A percentile compares a stretch with the other conserved stretches of the same genome.
Conservation (phyloP, 2,888 invertebrate species). For the Elmis aenea region DNA sequence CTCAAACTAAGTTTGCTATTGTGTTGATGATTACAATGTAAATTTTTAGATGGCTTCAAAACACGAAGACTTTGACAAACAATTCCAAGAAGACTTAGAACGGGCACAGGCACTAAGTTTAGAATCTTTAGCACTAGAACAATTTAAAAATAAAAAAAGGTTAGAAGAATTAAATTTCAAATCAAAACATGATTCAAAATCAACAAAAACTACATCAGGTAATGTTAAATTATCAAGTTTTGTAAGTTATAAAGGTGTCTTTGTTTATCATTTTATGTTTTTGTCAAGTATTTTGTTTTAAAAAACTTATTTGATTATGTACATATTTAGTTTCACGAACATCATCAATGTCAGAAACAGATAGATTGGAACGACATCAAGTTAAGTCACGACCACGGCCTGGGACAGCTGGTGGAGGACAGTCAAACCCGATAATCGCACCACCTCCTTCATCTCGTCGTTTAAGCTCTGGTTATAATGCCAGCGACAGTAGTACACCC, state of each 20-base stretch:
- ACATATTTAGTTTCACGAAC: slow-evolving; percentile 37
- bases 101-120: slow-evolving; percentile 82
- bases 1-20: too few relatives aligned
- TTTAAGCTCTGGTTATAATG: slow-evolving; percentile 19
- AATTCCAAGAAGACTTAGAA: slow-evolving; percentile 82
- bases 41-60: slow-evolving; percentile 14
- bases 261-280: background rate
- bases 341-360: slow-evolving; percentile 42
- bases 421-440: slow-evolving; percentile 46
- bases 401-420: slow-evolving; percentile 49
- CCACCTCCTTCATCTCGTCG: slow-evolving; percentile 40
- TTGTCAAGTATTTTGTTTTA: background rate
- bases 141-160: slow-evolving; percentile 68
- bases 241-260: slow-evolving; percentile 1
- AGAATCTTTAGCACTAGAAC: slow-evolving; percentile 79
- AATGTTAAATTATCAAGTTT: slow-evolving; percentile 6
- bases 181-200: slow-evolving; percentile 21
- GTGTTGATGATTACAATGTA: too few relatives aligned
- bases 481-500: slow-evolving; percentile 46
- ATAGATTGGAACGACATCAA: slow-evolving; percentile 43
- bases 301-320: background rate
- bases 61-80: slow-evolving; percentile 65
- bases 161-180: slow-evolving; percentile 37
- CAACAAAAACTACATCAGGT: slow-evolving; percentile 33
- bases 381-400: slow-evolving; percentile 56